phyloP scores from a whole-genome alignment of 1,140 invertebrate genomes.

The Trinorchestia longiramus region DNA sequence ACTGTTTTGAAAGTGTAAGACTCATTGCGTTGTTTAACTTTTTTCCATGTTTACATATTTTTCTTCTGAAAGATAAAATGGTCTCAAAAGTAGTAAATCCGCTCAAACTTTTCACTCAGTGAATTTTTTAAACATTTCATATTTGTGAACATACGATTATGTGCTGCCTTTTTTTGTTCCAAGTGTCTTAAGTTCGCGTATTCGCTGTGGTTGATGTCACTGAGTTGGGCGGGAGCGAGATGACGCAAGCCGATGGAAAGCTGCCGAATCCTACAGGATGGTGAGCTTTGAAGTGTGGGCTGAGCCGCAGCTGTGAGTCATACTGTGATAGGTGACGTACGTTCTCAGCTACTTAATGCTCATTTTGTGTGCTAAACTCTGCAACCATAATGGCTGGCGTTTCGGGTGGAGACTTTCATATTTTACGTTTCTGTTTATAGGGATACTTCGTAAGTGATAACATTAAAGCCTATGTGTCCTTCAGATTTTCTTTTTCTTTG shows the following conservation, averaged over 20 bases:
- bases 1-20: neutral
- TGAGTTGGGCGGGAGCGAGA: slow-evolving; percentile 16
- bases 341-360: slow-evolving; percentile 53
- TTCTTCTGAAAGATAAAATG: neutral
- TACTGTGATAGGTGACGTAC: slow-evolving; percentile 51
- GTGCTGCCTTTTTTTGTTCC: neutral
- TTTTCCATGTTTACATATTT: neutral
- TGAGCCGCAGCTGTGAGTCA: slow-evolving; percentile 34
- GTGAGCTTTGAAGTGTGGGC: slow-evolving; percentile 14
- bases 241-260: neutral
- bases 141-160: slow-evolving; percentile 10
- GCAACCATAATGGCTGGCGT: neutral
- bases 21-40: neutral
- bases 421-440: slow-evolving; percentile 46
- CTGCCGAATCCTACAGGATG: slow-evolving; percentile 14
- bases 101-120: neutral
- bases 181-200: neutral
- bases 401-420: slow-evolving; percentile 9
- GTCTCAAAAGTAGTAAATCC: neutral
- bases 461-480: slow-evolving; percentile 48
- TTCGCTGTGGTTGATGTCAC: neutral
- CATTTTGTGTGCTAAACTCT: slow-evolving; percentile 51
- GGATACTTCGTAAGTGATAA: slow-evolving; percentile 43
- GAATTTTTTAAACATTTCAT: slow-evolving; percentile 27
- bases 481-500: neutral